Evolutionary conservation across 2,797 vertebrate genomes (phyloP), one percentile per base, ranked within the genome.

Genomic region (Cheirogaleus major): DNA sequence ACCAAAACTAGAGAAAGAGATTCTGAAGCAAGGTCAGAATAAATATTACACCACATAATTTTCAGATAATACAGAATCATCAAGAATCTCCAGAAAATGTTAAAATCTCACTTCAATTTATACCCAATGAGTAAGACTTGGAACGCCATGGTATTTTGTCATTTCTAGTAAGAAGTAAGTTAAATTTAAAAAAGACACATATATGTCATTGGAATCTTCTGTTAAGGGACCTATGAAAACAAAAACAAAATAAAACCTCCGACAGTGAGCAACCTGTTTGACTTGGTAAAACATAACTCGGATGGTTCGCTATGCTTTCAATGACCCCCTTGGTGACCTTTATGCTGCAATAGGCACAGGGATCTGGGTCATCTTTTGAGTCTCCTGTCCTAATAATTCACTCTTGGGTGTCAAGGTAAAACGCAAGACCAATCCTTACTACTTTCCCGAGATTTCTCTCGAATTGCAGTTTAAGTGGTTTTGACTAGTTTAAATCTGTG

Each of bases 151-250:
- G 32, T 57, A 78, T 80, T 48, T 83, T 90, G 84, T 93, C n/a
- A 25, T 80, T 13, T 93, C 41, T 95, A 88, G 63, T 55, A 81
- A 84, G 23, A 65, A 38, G 3, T 88, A 61, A 35, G 3, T 88
- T 92, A 30, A 52, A 82, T 45, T 79, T 82, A 55, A 23, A 69
- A 93, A 69, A 50, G 41, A 72, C 10, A 30, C 1, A n/a, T 52
- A 14, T 45, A 32, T 63, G 18, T n/a, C 63, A 25, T 65, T 87
- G 85, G 14, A 84, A 69, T 78, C 10, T 27, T 76, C 38, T 59
- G 69, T 91, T 55, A 86, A 61, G 73, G 63, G 69, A 4, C 30
- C 69, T 86, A 69, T 96, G 55, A 48, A 87, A 94, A 92, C 13
- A 38, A 45, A 89, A 89, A 67, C 14, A 55, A 81, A 89, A 72